Evolutionary conservation across 2,113 vertebrate genomes (phyloP).

Genomic region (Cyprinodon tularosa): DNA sequence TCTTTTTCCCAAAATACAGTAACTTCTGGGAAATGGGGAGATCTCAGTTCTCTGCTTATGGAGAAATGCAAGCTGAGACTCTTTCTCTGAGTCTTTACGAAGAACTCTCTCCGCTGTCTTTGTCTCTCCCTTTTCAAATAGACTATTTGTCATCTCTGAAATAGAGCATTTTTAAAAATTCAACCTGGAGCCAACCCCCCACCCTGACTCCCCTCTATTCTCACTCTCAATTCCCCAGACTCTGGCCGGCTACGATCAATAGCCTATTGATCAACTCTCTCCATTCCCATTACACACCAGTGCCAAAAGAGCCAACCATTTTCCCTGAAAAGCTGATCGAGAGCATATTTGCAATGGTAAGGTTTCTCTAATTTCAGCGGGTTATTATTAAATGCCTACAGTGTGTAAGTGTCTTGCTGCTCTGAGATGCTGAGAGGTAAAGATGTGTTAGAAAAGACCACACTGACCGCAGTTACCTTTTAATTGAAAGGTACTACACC

Average conservation of each 20-base stretch:
- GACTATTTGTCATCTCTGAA: slow-evolving; percentile 82
- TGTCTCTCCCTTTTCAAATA: slow-evolving; percentile 75
- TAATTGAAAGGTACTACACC: slow-evolving; percentile 59
- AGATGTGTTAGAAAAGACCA: slow-evolving; percentile 23
- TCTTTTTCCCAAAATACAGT: slow-evolving; percentile 60
- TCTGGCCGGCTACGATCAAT: slow-evolving; percentile 82
- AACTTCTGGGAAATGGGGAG: slow-evolving; percentile 69
- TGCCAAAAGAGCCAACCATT: slow-evolving; percentile 81
- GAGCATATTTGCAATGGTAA: slow-evolving; percentile 73
- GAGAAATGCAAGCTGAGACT: slow-evolving; percentile 45
- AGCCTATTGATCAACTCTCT: slow-evolving; percentile 84
- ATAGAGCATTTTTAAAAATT: slow-evolving; percentile 82
- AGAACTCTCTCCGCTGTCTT: slow-evolving; percentile 46
- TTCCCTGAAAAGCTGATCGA: slow-evolving; percentile 77
- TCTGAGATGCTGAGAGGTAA: slow-evolving; percentile 34
- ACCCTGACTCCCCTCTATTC: slow-evolving; percentile 74
- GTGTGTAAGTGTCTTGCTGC: slow-evolving; percentile 36
- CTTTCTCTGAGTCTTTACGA: slow-evolving; percentile 53
- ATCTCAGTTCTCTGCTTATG: slow-evolving; percentile 56
- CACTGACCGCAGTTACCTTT: slow-evolving; percentile 41
- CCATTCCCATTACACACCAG: slow-evolving; percentile 83
- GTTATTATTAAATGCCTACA: slow-evolving; percentile 69
- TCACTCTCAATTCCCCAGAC: slow-evolving; percentile 84
- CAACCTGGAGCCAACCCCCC: slow-evolving; percentile 80
- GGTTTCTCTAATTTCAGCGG: slow-evolving; percentile 73